Percentiles rank a stretch among this genome's conserved stretches.
Conservation (phyloP, 2,888 invertebrate species). For the Dastarcus helophoroides region DNA sequence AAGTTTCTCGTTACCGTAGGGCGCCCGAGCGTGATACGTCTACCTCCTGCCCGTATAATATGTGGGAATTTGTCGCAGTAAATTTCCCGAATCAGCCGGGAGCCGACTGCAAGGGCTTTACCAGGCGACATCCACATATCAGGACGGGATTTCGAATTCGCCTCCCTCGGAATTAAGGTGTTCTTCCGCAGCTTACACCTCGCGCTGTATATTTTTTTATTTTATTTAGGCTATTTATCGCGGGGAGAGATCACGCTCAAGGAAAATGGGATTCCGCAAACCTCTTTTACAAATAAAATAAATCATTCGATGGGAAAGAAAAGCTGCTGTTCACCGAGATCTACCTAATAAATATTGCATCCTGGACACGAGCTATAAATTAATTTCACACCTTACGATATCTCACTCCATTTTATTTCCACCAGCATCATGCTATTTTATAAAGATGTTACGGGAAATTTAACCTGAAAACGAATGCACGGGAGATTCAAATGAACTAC, state of each 20-base stretch:
- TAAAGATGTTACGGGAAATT: no score
- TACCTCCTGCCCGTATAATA: constrained; percentile 27
- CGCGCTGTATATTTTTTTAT: constrained; percentile 28
- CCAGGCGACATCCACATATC: constrained; percentile 30
- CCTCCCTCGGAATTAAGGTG: constrained; percentile 30
- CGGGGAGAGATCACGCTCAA: constrained; percentile 20
- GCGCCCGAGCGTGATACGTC: constrained; percentile 15
- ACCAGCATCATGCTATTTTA: no score
- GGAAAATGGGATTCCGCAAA: constrained; percentile 22
- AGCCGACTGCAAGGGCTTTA: constrained; percentile 21
- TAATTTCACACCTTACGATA: no score
- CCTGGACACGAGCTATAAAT: no score
- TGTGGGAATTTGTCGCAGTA: constrained; percentile 37
- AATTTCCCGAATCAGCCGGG: constrained; percentile 30
- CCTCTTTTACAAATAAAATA: no score
- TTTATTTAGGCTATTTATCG: constrained; percentile 28
- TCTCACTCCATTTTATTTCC: no score
- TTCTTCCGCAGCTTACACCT: constrained; percentile 33
- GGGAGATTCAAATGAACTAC: no score
- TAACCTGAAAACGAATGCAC: no score
- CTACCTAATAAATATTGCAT: no score
- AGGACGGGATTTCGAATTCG: constrained; percentile 28
- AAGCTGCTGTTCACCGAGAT: no score
- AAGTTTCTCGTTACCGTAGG: no score
- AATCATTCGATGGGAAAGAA: no score